Base-by-base conservation (phyloP, 1,140 invertebrate genomes). In the Ooceraea biroi region DNA sequence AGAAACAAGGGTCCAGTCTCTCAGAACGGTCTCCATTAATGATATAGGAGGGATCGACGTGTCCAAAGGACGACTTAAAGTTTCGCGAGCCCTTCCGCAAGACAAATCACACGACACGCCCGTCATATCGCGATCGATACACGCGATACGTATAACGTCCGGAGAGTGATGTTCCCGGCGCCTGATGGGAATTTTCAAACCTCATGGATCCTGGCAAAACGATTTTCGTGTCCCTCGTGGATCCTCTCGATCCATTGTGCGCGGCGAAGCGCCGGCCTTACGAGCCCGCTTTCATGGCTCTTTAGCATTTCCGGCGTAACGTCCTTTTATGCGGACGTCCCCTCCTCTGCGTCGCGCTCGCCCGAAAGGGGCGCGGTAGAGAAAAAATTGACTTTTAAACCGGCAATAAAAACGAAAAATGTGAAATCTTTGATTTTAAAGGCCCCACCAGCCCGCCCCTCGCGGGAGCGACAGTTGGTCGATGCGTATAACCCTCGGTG, bases 301-400 rank as follows among this genome's bases (percentile, higher is more conserved):
- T 85, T 89, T 87, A 85, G 85, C 82, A 87, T 89, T 89, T 89
- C 76, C 77, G 74, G 85, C 88, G 77, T 86, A 86, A 86, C 88
- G 87, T 80, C 77, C 88, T 60, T 85, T 88, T 83, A 88, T 84
- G 69, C 87, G 86, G 72, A 66, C 86, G 44, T 50, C 60, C 27
- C 63, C 52, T n/a, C 36, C 63, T 36, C 63, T 44, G 19, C 36
- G 36, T 36, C 36, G 36, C 2, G 2, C 36, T 7, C 36, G 36
- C 36, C 36, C 2, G 36, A n/a, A 71, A 19, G 57, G 65, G 50
- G 36, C 82, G 74, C 85, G 27, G 86, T 36, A 41, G 50, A 66
- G 80, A 88, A 93, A 93, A 92, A 90, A 94, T 93, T 92, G 93
- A 89, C 90, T 92, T 94, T 94, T 94, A 94, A 94, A 93, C 91